Conservation (phyloP, 2,113 vertebrate genomes). For the Octodon degus region DNA sequence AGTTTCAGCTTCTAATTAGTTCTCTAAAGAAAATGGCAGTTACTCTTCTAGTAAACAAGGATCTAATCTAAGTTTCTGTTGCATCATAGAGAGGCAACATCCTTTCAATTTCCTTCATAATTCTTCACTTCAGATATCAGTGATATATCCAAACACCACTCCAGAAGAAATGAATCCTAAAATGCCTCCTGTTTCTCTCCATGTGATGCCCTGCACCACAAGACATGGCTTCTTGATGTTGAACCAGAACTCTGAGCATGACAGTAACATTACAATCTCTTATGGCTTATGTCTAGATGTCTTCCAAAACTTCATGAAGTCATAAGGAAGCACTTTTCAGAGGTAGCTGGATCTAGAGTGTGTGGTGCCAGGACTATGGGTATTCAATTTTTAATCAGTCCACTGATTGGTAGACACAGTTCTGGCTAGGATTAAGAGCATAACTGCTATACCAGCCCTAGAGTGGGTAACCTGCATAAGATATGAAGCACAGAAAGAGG, state of each 20-base stretch:
- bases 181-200: not conserved
- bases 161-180: not conserved
- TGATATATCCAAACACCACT: slow-evolving; percentile 38
- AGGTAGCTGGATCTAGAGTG: not conserved
- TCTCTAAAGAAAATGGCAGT: slow-evolving; percentile 57
- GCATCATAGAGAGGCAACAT: slow-evolving; percentile 40
- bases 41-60: slow-evolving; percentile 45
- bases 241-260: not conserved
- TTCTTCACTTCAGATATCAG: slow-evolving; percentile 53
- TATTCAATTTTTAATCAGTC: not conserved
- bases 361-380: not conserved
- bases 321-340: not conserved
- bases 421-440: not conserved
- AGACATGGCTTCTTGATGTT: not conserved
- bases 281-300: not conserved
- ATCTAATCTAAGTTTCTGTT: slow-evolving; percentile 59
- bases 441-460: not conserved
- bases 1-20: slow-evolving; percentile 49
- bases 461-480: not conserved
- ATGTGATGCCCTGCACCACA: not conserved
- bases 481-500: not conserved
- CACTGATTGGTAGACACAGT: not conserved
- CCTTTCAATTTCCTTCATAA: slow-evolving; percentile 46
- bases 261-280: not conserved
- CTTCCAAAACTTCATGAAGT: not conserved